Evolutionary conservation across 2,113 vertebrate species (phyloP).

Genomic region (Oryzias curvinotus): DNA sequence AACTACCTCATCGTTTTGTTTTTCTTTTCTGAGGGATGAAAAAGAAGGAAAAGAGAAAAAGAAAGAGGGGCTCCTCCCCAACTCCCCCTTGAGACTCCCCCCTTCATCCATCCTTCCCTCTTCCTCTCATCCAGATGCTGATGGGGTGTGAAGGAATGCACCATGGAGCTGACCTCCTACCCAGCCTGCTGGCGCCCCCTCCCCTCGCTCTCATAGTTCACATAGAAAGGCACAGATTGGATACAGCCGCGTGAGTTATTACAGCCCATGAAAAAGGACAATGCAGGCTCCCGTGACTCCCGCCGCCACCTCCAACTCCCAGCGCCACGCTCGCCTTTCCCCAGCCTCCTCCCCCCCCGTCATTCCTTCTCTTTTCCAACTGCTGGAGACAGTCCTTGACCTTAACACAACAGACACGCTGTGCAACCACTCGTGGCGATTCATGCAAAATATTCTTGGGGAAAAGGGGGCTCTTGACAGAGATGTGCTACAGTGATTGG

Average conservation of each 20-base stretch:
- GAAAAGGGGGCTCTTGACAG: constrained; percentile 48
- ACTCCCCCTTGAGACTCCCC: constrained; percentile 72
- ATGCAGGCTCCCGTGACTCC: constrained; percentile 34
- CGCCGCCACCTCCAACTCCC: neutral
- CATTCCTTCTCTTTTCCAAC: constrained; percentile 4
- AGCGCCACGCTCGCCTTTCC: neutral
- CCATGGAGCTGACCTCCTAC: constrained; percentile 68
- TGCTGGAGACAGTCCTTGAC: constrained; percentile 68
- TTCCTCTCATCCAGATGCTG: constrained; percentile 78
- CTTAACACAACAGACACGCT: constrained; percentile 60
- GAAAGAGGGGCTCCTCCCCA: constrained; percentile 43
- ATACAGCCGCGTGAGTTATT: constrained; percentile 35
- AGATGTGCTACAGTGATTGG: constrained; percentile 52
- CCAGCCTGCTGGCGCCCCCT: constrained; percentile 28
- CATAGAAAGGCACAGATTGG: neutral
- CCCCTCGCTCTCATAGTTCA: neutral
- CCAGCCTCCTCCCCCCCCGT: constrained; percentile 1
- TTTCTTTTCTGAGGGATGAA: constrained; percentile 11
- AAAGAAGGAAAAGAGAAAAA: neutral
- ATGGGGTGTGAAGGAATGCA: constrained; percentile 84
- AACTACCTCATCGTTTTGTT: constrained; percentile 13
- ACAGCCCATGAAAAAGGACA: constrained; percentile 58
- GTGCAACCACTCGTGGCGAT: constrained; percentile 55
- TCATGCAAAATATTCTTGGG: constrained; percentile 56
- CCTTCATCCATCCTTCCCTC: constrained; percentile 37